Evolutionary conservation across 2,888 invertebrate species (phyloP).

Genomic region (Automeris io): DNA sequence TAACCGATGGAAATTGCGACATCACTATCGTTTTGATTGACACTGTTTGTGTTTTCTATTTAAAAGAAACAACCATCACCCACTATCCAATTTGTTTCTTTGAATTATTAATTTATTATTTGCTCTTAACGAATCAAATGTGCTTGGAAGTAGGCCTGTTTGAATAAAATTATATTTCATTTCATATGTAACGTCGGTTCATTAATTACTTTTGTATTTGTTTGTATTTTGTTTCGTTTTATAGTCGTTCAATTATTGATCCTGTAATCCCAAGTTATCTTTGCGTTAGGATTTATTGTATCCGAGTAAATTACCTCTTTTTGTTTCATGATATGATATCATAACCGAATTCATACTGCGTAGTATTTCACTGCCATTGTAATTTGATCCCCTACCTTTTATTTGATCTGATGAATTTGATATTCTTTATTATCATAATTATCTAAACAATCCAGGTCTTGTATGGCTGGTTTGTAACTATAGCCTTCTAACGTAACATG

Average conservation of each 20-base stretch:
- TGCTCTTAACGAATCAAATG: no score
- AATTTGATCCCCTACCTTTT: slow-evolving; percentile 12
- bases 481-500: slow-evolving; percentile 24
- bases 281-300: slow-evolving; percentile 22
- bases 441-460: slow-evolving; percentile 7
- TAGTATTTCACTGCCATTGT: slow-evolving; percentile 24
- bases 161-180: slow-evolving; percentile 22
- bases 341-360: slow-evolving; percentile 37
- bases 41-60: slow-evolving; percentile 32
- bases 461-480: slow-evolving; percentile 15
- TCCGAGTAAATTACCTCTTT: slow-evolving; percentile 37
- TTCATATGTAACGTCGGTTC: slow-evolving; percentile 23
- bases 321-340: slow-evolving; percentile 27
- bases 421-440: neutral
- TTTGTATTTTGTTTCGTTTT: slow-evolving; percentile 12
- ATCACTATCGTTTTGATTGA: slow-evolving; percentile 40
- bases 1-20: slow-evolving; percentile 28
- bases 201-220: slow-evolving; percentile 24
- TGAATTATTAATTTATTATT: slow-evolving; percentile 25
- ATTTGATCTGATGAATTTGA: neutral
- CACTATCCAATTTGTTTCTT: slow-evolving; percentile 25
- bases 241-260: neutral
- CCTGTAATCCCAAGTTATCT: slow-evolving; percentile 27
- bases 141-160: no score
- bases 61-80: slow-evolving; percentile 24